These are phyloP conservation scores for Eudasyphora cyanicolor DNA, from an alignment of 2,888 invertebrate genomes.

Conservation along the genomic window DNA sequence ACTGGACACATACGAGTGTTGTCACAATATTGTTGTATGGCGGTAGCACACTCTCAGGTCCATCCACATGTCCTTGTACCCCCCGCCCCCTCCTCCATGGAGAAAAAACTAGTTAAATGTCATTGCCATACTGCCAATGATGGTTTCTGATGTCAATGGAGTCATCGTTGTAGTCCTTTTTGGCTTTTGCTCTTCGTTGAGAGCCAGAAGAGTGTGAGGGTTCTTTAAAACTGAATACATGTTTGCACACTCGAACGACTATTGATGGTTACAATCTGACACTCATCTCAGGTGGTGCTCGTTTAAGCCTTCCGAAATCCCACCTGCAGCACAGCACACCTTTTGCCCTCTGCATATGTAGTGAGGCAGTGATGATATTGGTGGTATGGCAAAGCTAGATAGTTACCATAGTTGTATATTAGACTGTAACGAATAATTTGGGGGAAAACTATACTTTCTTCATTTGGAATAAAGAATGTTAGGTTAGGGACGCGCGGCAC, in stretches of 20 bases:
- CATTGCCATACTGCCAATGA: neutral
- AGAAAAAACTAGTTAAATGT: neutral
- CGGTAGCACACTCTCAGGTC: neutral
- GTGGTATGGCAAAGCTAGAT: no score
- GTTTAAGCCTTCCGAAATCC: constrained; percentile 2
- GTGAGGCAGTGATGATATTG: no score
- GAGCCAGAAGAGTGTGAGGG: no score
- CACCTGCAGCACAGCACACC: neutral
- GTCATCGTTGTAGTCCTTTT: constrained; percentile 21
- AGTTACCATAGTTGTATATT: no score
- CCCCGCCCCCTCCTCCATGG: no score
- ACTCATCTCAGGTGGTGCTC: constrained; percentile 31
- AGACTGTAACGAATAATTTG: no score
- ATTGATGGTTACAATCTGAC: constrained; percentile 27
- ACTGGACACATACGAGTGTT: neutral
- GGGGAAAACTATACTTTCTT: no score
- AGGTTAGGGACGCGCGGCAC: no score
- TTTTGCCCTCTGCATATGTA: neutral
- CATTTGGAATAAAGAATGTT: no score
- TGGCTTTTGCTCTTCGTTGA: neutral
- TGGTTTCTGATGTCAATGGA: constrained; percentile 2
- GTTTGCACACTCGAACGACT: constrained; percentile 35
- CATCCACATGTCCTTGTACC: neutral
- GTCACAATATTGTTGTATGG: no score
- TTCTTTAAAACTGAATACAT: constrained; percentile 37